These are phyloP conservation scores for Morphnarchus princeps DNA, from an alignment of 2,113 vertebrate genomes.

Conservation along the genomic window DNA sequence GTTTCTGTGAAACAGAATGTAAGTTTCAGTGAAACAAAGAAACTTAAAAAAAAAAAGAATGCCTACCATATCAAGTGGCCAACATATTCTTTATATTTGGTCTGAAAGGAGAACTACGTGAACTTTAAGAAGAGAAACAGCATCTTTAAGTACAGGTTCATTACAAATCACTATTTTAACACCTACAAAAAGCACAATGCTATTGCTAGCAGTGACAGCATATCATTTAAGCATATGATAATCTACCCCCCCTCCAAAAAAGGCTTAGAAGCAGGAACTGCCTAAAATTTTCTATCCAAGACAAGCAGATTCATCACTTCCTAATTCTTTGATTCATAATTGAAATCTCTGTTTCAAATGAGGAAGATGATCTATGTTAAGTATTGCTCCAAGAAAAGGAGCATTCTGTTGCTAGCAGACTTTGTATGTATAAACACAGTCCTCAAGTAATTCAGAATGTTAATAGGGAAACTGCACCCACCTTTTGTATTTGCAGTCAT, in stretches of 20 bases:
- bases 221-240: background rate
- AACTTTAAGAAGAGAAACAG: background rate
- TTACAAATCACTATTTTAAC: background rate
- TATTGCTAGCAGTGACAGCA: background rate
- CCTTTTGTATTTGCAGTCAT: background rate
- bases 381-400: background rate
- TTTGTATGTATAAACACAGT: background rate
- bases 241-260: background rate
- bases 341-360: conserved; percentile 28
- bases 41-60: background rate
- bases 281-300: background rate
- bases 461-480: background rate
- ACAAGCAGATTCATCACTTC: background rate
- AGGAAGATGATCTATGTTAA: background rate
- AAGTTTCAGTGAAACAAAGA: background rate
- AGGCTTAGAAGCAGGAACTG: background rate
- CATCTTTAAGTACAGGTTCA: background rate
- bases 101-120: background rate
- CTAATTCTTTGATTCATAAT: conserved; percentile 22
- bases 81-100: background rate
- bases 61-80: background rate
- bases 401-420: background rate
- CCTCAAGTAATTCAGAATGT: background rate
- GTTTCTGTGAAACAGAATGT: too few relatives aligned
- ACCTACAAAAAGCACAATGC: background rate